Evolutionary conservation across 2,888 invertebrate species (phyloP).

Genomic region (Ectobius pallidus): DNA sequence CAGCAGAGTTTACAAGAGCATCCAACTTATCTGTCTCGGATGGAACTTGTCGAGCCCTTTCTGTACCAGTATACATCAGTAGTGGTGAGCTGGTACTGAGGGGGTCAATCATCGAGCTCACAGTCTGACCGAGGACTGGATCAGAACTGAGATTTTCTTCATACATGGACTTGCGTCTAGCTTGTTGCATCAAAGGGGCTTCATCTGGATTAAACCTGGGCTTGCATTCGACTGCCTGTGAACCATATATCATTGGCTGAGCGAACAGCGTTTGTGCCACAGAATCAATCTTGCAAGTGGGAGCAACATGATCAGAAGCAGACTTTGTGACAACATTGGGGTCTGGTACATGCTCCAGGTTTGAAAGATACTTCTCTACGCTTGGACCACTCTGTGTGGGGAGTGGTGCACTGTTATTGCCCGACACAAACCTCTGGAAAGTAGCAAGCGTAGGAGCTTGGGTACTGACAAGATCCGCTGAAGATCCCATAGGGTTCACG

Average conservation of each 20-base stretch:
- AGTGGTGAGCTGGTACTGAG: background rate
- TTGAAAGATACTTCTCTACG: conserved; percentile 64
- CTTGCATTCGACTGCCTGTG: conserved; percentile 14
- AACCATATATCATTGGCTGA: conserved; percentile 2
- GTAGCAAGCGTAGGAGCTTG: conserved; percentile 63
- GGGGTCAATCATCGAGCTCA: background rate
- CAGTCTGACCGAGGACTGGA: background rate
- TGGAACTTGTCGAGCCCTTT: background rate
- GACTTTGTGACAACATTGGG: background rate
- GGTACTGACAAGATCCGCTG: conserved; percentile 55
- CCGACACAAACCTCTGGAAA: conserved; percentile 58
- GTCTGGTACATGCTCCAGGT: conserved; percentile 25
- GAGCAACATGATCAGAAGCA: background rate
- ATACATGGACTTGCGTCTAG: background rate
- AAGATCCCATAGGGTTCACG: conserved; percentile 43
- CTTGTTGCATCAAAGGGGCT: background rate
- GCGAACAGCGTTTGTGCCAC: background rate
- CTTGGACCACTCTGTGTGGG: conserved; percentile 65
- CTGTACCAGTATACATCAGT: background rate
- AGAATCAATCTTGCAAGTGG: background rate
- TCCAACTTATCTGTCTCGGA: conserved; percentile 55
- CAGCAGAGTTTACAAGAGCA: conserved; percentile 64
- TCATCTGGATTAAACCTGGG: background rate
- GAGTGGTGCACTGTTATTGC: conserved; percentile 56
- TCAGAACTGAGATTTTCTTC: background rate